Base-by-base conservation (phyloP, 2,888 invertebrate species). In the Exephanes ischioxanthus region DNA sequence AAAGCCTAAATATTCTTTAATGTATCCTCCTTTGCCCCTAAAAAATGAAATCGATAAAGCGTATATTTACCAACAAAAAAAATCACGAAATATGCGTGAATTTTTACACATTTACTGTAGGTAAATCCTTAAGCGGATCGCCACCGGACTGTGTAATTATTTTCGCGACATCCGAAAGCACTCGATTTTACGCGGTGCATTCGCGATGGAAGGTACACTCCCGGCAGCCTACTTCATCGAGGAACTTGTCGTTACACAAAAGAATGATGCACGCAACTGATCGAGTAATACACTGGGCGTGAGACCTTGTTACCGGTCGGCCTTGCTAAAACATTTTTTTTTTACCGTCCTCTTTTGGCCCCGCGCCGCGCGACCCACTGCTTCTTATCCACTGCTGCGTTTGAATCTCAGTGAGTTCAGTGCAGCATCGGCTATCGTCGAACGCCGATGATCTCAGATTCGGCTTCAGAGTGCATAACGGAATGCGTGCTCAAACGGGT, bases 301-400 rank as follows among this genome's bases (percentile, higher is more conserved):
- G 51, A n/a, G 37, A 37, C 75, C 75, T 76, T 53, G 75, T 66
- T 66, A 76, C 75, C 66, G 75, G 75, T 76, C 66, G 66, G 51
- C 75, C 75, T 76, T 66, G 75, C 16, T 48, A 22, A 51, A 66
- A 76, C 16, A 33, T 63, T 63, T 30, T 76, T 76, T 26, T 66
- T 66, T 76, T 66, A 51, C 51, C 63, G 30, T 33, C 37, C 63
- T 33, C 66, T 76, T n/a, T 14, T 30, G 30, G 51, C 37, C 55
- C 45, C 45, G 33, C 48, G 48, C 26, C n/a, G 7, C 48, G 33
- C 73, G 48, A 48, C 48, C 16, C 26, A 33, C 45, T 30, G 61
- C 33, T 48, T 26, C n/a, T 9, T 63, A 63, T 33, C 61, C 30
- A 1, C 16, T 30, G n/a, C 61, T 3, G 16, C 33, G 61, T 63